A percentile compares a stretch with the other conserved stretches of the same genome.
Evolutionary conservation across 2,113 vertebrate genomes (phyloP).

Genomic region (Petroica traversi): DNA sequence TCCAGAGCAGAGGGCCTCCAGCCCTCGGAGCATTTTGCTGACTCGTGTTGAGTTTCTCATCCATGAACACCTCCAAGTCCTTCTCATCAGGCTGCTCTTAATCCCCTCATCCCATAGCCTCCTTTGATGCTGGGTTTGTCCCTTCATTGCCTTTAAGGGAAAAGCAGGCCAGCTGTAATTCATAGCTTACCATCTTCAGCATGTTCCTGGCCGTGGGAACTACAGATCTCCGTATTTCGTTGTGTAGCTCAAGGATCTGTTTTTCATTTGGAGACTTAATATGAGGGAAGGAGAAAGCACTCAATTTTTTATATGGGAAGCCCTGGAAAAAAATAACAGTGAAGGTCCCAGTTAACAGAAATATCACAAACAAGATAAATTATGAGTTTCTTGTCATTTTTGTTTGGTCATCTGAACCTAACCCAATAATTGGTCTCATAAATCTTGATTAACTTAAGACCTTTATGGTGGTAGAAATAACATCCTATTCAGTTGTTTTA

Average conservation of each 20-base stretch:
- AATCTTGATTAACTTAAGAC: not conserved
- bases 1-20: not conserved
- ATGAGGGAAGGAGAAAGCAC: not conserved
- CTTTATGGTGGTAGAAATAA: not conserved
- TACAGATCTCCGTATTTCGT: slow-evolving; percentile 49
- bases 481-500: not conserved
- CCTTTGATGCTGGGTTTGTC: not conserved
- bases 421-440: not conserved
- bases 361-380: not conserved
- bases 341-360: not conserved
- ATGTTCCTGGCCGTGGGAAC: slow-evolving; percentile 55
- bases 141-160: not conserved
- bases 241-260: slow-evolving; percentile 38
- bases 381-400: not conserved
- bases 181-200: slow-evolving; percentile 70
- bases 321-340: not conserved
- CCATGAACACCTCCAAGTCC: not conserved
- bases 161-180: not conserved
- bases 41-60: not conserved
- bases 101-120: not conserved
- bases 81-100: not conserved
- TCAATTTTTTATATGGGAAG: rapidly evolving
- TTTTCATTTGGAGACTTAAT: not conserved
- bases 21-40: not conserved
- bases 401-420: not conserved